Base-by-base conservation (phyloP, 2,113 vertebrate species). In the Patagioenas fasciata region DNA sequence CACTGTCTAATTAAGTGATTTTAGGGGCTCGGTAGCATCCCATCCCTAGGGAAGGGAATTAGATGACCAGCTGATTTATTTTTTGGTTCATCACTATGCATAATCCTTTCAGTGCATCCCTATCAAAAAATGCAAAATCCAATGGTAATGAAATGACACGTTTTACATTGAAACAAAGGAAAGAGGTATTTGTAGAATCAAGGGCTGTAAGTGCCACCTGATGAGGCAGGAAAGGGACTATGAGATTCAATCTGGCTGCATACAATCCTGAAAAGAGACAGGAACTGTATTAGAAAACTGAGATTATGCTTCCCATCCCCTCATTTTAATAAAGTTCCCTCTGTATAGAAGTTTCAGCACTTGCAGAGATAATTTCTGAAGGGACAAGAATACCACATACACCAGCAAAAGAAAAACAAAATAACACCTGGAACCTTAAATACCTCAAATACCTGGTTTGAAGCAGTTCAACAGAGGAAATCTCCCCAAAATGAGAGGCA, bases 1-100 rank as follows among this genome's bases (percentile, higher is more conserved):
- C 56, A 53, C 32, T 69, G 34, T 56, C 61, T 87, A 83, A 74
- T 93, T 92, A 90, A 89, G 19, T 72, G 40, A 85, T 62, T 74
- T 51, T 48, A 64, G 13, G 34, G 47, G 3, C 23, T 80, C 53
- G 40, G 38, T 53, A 64, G 8, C 21, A 71, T 62, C 26, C 29
- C 12, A 26, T 44, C n/a, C 20, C 7, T 42, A 26, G 29, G 23
- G 51, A 95, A 90, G 14, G 17, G 57, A 86, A 89, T 86, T 84
- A 67, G 65, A 71, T 38, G 53, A 42, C 48, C 44, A 79, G 50
- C 6, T 31, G 31, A 81, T 89, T 79, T 70, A 66, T 88, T 72
- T 51, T 32, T 15, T 83, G 11, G 10, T 74, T 93, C 32, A 18
- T 80, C 78, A 24, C 17, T 56, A 15, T n/a, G 25, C 31, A 78